Conservation (phyloP, 2,888 invertebrate species). For the Lepidochitona cinerea region DNA sequence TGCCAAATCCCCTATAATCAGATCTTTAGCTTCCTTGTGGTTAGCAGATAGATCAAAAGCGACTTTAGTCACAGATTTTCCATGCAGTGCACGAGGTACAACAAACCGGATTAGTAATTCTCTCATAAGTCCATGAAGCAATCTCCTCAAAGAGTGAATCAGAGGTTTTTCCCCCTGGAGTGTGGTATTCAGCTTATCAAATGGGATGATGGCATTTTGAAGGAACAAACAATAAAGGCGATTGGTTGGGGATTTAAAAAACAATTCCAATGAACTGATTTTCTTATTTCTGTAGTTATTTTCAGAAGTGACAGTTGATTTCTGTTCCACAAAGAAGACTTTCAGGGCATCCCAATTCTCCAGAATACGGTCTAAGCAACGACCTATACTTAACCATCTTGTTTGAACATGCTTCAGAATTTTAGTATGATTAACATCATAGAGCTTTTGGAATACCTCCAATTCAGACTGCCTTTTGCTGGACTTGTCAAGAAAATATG, state of each 20-base stretch:
- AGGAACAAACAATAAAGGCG: constrained; percentile 28
- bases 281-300: background rate
- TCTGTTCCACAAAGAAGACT: constrained; percentile 18
- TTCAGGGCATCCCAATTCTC: constrained; percentile 28
- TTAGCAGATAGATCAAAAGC: constrained; percentile 7
- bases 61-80: constrained; percentile 4
- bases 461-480: constrained; percentile 13
- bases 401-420: constrained; percentile 25
- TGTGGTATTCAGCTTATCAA: constrained; percentile 22
- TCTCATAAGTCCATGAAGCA: too few relatives aligned
- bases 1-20: constrained; percentile 16
- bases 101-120: constrained; percentile 19
- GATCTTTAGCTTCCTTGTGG: background rate
- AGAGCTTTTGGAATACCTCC: constrained; percentile 10
- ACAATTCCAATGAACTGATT: background rate
- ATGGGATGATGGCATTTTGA: constrained; percentile 20
- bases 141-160: constrained; percentile 26
- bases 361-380: constrained; percentile 16
- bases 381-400: constrained; percentile 19
- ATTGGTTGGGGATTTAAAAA: constrained; percentile 27
- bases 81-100: constrained; percentile 17
- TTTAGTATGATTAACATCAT: constrained; percentile 8
- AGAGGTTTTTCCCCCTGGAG: constrained; percentile 28
- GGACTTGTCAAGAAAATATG: constrained; percentile 12
- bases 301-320: background rate